A percentile compares a stretch with the other conserved stretches of the same genome.
phyloP scores from a whole-genome alignment of 2,888 invertebrate species.

The Caenorhabditis sp. region DNA sequence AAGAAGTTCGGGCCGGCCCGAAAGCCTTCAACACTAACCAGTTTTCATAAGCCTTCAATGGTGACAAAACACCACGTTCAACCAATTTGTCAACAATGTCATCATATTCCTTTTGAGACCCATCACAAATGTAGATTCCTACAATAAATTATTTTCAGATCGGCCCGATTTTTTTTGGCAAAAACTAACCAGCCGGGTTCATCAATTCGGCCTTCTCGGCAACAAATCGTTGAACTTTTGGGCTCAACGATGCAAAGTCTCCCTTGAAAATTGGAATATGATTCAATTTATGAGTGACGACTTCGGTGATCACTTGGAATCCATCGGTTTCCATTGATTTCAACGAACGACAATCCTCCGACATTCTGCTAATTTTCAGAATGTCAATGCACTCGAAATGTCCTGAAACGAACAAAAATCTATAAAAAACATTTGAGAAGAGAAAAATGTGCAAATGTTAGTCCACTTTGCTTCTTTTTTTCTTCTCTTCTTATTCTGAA shows the following conservation, averaged over 20 bases:
- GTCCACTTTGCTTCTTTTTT: not conserved
- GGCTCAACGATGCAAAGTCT: conserved; percentile 71
- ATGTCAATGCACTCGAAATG: not conserved
- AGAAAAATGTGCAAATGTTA: not conserved
- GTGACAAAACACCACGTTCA: conserved; percentile 54
- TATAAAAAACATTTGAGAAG: not conserved
- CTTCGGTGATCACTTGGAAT: conserved; percentile 70
- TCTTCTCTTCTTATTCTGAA: not conserved
- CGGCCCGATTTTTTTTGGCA: no score
- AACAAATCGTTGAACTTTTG: conserved; percentile 70
- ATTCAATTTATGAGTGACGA: conserved; percentile 70
- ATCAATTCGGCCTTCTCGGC: conserved; percentile 69
- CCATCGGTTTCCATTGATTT: conserved; percentile 42
- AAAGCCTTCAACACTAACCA: conserved; percentile 31
- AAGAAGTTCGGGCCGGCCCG: no score
- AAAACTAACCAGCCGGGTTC: conserved; percentile 58
- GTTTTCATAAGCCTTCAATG: conserved; percentile 54
- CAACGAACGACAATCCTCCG: conserved; percentile 37
- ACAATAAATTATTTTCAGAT: no score
- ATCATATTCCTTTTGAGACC: conserved; percentile 67
- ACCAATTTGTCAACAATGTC: conserved; percentile 60
- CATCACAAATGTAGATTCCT: conserved; percentile 58
- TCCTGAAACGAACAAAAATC: not conserved
- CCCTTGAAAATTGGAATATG: conserved; percentile 72
- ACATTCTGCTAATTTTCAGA: conserved; percentile 9